A percentile compares a stretch with the other conserved stretches of the same genome.
These are phyloP conservation scores for Cosmorhoe ocellata DNA, from an alignment of 2,888 invertebrate genomes.

Conservation along the genomic window DNA sequence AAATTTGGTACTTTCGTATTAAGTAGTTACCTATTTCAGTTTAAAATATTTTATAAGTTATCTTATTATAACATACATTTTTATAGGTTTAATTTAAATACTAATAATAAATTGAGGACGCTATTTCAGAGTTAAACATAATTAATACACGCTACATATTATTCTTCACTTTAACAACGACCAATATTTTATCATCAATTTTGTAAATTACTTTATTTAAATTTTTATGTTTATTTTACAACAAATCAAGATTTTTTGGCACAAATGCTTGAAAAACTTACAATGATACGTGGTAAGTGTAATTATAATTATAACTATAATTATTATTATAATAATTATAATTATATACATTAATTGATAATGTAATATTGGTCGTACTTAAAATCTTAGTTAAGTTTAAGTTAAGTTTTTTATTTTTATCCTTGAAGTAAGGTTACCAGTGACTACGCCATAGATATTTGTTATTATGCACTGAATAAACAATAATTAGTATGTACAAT, in stretches of 20 bases:
- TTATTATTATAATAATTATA: too few species aligned
- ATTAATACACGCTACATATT: slow-evolving; percentile 1
- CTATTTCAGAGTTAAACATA: not conserved
- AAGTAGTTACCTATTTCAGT: too few species aligned
- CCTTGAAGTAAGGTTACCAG: slow-evolving; percentile 73
- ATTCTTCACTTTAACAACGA: slow-evolving; percentile 2
- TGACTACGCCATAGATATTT: slow-evolving; percentile 79
- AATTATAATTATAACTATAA: too few species aligned
- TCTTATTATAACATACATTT: too few species aligned
- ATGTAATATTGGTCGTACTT: slow-evolving; percentile 36
- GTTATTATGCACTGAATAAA: slow-evolving; percentile 77
- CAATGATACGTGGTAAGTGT: too few species aligned
- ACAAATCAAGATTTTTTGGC: too few species aligned
- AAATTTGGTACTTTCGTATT: too few species aligned
- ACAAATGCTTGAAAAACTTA: too few species aligned
- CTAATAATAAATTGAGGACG: not conserved
- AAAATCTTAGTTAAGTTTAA: slow-evolving; percentile 62
- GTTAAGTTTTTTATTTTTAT: slow-evolving; percentile 50
- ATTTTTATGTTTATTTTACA: too few species aligned
- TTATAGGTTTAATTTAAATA: not conserved
- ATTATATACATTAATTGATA: not conserved
- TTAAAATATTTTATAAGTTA: too few species aligned
- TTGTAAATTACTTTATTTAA: not conserved
- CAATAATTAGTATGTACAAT: slow-evolving; percentile 48
- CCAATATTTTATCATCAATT: slow-evolving; percentile 12